Evolutionary conservation across 92 coral and sea anemone species (phyloP).

Genomic region (Anthopleura xanthogrammica): DNA sequence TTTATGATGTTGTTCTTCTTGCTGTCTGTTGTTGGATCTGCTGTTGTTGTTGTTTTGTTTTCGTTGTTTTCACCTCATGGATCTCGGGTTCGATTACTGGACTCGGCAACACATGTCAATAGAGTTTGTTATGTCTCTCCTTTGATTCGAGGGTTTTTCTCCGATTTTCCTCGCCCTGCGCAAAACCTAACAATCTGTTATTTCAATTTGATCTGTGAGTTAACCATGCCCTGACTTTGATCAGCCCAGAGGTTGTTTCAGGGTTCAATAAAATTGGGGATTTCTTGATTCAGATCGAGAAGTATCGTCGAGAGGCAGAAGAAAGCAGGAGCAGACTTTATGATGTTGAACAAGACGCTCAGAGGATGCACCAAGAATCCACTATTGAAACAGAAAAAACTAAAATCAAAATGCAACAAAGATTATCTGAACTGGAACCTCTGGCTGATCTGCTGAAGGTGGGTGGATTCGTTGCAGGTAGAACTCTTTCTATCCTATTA

Average conservation of each 20-base stretch:
- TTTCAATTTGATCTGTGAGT: no score
- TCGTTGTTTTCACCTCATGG: neutral
- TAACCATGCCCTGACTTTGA: neutral
- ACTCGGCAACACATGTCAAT: no score
- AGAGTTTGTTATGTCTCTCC: no score
- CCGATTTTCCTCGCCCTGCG: no score
- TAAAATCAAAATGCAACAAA: constrained; percentile 81
- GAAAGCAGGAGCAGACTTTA: constrained; percentile 72
- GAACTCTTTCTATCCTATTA: neutral
- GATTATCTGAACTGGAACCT: constrained; percentile 94
- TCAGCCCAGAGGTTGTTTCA: no score
- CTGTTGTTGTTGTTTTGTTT: neutral
- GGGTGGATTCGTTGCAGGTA: neutral
- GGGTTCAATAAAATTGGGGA: neutral
- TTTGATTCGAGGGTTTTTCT: no score
- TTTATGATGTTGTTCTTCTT: no score
- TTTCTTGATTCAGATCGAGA: constrained; percentile 63
- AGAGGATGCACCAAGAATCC: constrained; percentile 79
- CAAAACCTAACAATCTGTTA: no score
- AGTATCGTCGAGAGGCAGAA: constrained; percentile 94
- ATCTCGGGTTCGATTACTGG: neutral
- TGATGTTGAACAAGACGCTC: constrained; percentile 84
- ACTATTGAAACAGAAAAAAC: constrained; percentile 89
- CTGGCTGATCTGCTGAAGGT: constrained; percentile 95
- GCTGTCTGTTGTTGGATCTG: neutral